These are phyloP conservation scores for Gymnocephalus cernua DNA, from an alignment of 2,113 vertebrate genomes.

Conservation along the genomic window DNA sequence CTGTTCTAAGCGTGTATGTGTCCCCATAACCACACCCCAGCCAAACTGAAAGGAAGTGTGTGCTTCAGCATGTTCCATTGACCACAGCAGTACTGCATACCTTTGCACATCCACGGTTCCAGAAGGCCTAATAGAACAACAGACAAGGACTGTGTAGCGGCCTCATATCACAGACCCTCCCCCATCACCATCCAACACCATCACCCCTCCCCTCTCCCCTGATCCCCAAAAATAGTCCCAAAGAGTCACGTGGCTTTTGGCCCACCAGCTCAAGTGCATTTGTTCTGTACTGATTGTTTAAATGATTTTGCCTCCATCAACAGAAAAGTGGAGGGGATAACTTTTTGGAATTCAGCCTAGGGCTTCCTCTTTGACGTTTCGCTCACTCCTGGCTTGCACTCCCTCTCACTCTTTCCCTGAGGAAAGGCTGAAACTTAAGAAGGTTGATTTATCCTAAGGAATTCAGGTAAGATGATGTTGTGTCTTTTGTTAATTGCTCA, in stretches of 20 bases:
- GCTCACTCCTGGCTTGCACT: slow-evolving; percentile 74
- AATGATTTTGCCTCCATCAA: slow-evolving; percentile 88
- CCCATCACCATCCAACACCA: slow-evolving; percentile 23
- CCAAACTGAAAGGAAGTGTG: slow-evolving; percentile 83
- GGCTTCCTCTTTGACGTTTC: slow-evolving; percentile 81
- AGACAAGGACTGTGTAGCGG: slow-evolving; percentile 62
- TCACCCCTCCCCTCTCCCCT: slow-evolving; percentile 34
- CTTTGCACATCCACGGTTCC: slow-evolving; percentile 85
- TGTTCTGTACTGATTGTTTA: slow-evolving; percentile 79
- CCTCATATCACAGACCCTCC: slow-evolving; percentile 45
- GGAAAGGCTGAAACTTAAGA: slow-evolving; percentile 73
- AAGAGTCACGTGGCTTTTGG: slow-evolving; percentile 71
- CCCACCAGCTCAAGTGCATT: slow-evolving; percentile 75
- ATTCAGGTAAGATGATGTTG: slow-evolving; percentile 78
- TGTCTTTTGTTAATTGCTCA: background rate
- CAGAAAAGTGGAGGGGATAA: slow-evolving; percentile 86
- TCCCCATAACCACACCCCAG: slow-evolving; percentile 52
- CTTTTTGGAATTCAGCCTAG: slow-evolving; percentile 85
- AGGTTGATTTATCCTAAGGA: slow-evolving; percentile 75
- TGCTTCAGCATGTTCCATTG: slow-evolving; percentile 86
- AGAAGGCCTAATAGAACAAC: slow-evolving; percentile 81
- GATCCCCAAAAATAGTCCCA: slow-evolving; percentile 57
- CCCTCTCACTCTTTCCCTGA: slow-evolving; percentile 77
- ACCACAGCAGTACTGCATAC: slow-evolving; percentile 81
- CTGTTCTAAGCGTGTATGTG: slow-evolving; percentile 49